These are phyloP conservation scores for Drosophila picticornis DNA, from an alignment of 2,888 invertebrate genomes.

Conservation along the genomic window DNA sequence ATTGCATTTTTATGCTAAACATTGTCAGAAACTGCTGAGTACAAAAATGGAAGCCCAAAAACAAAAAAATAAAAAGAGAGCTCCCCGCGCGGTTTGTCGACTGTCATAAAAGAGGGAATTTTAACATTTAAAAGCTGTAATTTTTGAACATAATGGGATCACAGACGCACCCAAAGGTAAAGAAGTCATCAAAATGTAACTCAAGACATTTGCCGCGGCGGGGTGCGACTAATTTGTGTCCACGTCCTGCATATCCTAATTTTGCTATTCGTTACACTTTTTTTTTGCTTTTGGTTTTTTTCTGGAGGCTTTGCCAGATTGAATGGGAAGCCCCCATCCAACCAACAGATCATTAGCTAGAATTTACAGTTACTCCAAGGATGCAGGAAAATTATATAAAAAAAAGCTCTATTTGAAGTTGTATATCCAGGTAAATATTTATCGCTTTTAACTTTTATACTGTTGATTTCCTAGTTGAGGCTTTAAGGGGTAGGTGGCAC, in stretches of 20 bases:
- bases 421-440: constrained; percentile 50
- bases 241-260: constrained; percentile 53
- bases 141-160: constrained; percentile 64
- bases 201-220: constrained; percentile 66
- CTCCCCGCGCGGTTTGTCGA: constrained; percentile 33
- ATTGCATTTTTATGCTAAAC: constrained; percentile 75
- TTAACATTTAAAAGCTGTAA: constrained; percentile 73
- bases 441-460: constrained; percentile 51
- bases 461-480: constrained; percentile 36
- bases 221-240: constrained; percentile 72
- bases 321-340: constrained; percentile 25
- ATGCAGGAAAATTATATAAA: constrained; percentile 53
- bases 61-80: constrained; percentile 7
- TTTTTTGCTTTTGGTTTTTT: constrained; percentile 34
- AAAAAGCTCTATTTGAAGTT: constrained; percentile 34
- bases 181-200: constrained; percentile 80
- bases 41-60: constrained; percentile 21
- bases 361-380: constrained; percentile 81
- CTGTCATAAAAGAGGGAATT: constrained; percentile 60
- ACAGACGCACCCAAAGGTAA: constrained; percentile 59
- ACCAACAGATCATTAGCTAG: constrained; percentile 82
- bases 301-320: constrained; percentile 58
- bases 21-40: constrained; percentile 44
- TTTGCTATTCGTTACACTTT: constrained; percentile 73
- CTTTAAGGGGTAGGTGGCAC: constrained; percentile 33